Percentiles rank a stretch among this genome's conserved stretches.
These are phyloP conservation scores for Hippasteria phrygiana DNA, from an alignment of 53 echinoderm and acorn worm species.

Conservation along the genomic window DNA sequence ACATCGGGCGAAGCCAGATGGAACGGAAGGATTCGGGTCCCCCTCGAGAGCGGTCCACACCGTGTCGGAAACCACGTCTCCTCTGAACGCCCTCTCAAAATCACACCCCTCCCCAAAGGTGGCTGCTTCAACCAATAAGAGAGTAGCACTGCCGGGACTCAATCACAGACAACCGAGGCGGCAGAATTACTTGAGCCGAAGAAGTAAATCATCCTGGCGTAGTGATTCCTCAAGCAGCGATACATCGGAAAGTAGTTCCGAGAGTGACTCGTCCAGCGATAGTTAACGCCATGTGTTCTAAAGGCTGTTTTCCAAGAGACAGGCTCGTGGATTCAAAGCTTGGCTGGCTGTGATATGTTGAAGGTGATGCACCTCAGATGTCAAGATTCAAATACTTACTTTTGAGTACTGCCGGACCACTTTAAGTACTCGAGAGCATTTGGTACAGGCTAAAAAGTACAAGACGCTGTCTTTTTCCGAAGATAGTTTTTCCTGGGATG, in stretches of 20 bases:
- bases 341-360: too few relatives aligned
- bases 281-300: not conserved
- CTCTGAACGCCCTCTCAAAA: slow-evolving; percentile 30
- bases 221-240: slow-evolving; percentile 57
- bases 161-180: not conserved
- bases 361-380: too few relatives aligned
- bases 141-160: slow-evolving; percentile 45
- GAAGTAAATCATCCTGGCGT: slow-evolving; percentile 27
- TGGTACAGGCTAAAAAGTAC: too few relatives aligned
- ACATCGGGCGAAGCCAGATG: not conserved
- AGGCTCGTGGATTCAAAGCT: not conserved
- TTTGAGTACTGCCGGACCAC: too few relatives aligned
- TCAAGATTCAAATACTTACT: too few relatives aligned
- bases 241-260: slow-evolving; percentile 66
- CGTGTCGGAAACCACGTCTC: slow-evolving; percentile 50
- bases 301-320: not conserved
- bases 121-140: slow-evolving; percentile 1
- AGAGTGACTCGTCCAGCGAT: slow-evolving; percentile 62
- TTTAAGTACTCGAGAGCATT: too few relatives aligned
- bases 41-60: slow-evolving; percentile 50
- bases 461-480: too few relatives aligned
- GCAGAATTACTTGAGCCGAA: not conserved
- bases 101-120: not conserved
- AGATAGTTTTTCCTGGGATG: too few relatives aligned
- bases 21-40: not conserved